A percentile compares a stretch with the other conserved stretches of the same genome.
Evolutionary conservation across 2,888 invertebrate genomes (phyloP).

Genomic region (Cephalotes varians): DNA sequence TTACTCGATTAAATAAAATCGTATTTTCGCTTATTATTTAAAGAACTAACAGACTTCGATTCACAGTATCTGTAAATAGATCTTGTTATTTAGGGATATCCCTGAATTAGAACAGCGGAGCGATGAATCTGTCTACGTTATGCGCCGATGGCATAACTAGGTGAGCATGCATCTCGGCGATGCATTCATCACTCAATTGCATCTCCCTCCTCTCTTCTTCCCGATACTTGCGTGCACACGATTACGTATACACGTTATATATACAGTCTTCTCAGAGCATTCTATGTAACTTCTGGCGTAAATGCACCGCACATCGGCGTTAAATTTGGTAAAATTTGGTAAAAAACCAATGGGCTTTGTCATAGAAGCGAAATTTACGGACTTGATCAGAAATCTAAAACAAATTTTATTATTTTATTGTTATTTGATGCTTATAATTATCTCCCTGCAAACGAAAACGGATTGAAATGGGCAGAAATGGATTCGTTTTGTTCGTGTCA

Average conservation of each 20-base stretch:
- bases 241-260: background rate
- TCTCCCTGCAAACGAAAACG: too few relatives aligned
- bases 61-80: background rate
- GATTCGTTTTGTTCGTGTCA: too few relatives aligned
- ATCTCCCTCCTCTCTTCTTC: background rate
- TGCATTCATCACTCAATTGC: conserved; percentile 28
- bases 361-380: background rate
- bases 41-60: background rate
- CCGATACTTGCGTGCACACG: background rate
- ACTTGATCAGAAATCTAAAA: too few relatives aligned
- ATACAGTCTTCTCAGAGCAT: background rate
- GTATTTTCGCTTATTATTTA: background rate
- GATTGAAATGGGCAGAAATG: too few relatives aligned
- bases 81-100: conserved; percentile 13
- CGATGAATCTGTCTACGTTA: conserved; percentile 18
- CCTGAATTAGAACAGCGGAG: conserved; percentile 23
- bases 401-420: background rate
- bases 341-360: too few relatives aligned
- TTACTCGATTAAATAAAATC: background rate
- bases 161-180: conserved; percentile 15
- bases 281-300: background rate
- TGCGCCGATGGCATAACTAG: conserved; percentile 32
- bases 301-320: background rate
- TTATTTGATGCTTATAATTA: background rate
- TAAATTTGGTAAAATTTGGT: background rate